Evolutionary conservation across 2,888 invertebrate genomes (phyloP), one percentile per base, ranked within the genome.

Genomic region (Dryadula phaetusa): DNA sequence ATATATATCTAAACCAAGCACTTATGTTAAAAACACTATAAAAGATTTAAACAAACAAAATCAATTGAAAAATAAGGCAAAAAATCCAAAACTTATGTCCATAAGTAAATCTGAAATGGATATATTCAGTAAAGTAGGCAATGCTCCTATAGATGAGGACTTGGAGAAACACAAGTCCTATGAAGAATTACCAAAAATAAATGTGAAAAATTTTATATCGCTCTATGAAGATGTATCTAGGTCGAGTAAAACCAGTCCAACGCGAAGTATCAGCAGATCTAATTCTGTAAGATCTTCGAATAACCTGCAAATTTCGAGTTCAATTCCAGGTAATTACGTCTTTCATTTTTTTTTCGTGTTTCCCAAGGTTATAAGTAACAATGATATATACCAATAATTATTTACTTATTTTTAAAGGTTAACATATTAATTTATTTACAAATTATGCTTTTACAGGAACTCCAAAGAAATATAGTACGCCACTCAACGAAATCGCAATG

Each of bases 81-180:
- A 75, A 63, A 75, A 74, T 28, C 72, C 63, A 44, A 77, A 77
- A n/a, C 79, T 82, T 5, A 88, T 83, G 75, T 86, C 86, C 12
- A 84, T 88, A n/a, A 92, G 92, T 72, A 92, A 86, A 77, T 92
- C 92, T 22, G 92, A 92, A 81, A 90, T 89, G 91, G 92, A 92
- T 66, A 88, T 92, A 74, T 92, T 92, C 62, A 91, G 80, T 65
- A 92, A 89, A 81, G 72, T 79, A n/a, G 73, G 81, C 62, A 76
- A 71, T 61, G 79, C 79, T 64, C 58, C 75, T 14, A 71, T 74
- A 42, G 81, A 85, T 34, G 83, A 85, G 56, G 81, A 84, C 64
- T 78, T 90, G 53, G 87, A 90, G 58, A 90, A 87, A 80, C 82
- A 91, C 71, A 90, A 88, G 72, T 92, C 92, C 14, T 92, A 81